Conservation (phyloP, 2,888 invertebrate genomes). For the Nemotelus nigrinus region DNA sequence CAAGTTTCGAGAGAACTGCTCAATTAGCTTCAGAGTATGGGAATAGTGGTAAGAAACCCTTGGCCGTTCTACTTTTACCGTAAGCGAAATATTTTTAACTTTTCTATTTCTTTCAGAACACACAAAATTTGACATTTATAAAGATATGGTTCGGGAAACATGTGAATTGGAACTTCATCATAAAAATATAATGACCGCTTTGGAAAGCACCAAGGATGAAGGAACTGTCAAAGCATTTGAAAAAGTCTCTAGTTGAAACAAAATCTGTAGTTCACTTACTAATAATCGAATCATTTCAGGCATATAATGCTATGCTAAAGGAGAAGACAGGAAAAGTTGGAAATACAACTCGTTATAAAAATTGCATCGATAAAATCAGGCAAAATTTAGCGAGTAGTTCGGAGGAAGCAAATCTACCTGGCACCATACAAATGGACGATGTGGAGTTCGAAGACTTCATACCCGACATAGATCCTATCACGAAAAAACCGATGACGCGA, state of each 20-base stretch:
- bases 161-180: slow-evolving; percentile 33
- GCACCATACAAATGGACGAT: slow-evolving; percentile 50
- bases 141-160: slow-evolving; percentile 9
- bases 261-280: background rate
- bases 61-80: no score
- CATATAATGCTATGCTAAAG: background rate
- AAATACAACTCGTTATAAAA: slow-evolving; percentile 4
- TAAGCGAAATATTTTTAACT: background rate
- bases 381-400: slow-evolving; percentile 44
- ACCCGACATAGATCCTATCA: slow-evolving; percentile 67
- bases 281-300: background rate
- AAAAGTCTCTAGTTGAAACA: background rate
- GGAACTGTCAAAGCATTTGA: slow-evolving; percentile 49
- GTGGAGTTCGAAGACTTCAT: slow-evolving; percentile 55
- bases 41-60: background rate
- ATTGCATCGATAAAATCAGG: background rate
- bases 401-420: slow-evolving; percentile 51
- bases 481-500: slow-evolving; percentile 66
- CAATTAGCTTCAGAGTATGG: slow-evolving; percentile 6
- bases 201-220: slow-evolving; percentile 51
- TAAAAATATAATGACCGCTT: slow-evolving; percentile 49
- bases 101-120: slow-evolving; percentile 36
- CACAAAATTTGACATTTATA: slow-evolving; percentile 23
- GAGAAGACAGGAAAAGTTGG: no score
- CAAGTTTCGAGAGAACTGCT: background rate